These are phyloP conservation scores for Crotalus tigris DNA, from an alignment of 2,113 vertebrate species.

Conservation along the genomic window DNA sequence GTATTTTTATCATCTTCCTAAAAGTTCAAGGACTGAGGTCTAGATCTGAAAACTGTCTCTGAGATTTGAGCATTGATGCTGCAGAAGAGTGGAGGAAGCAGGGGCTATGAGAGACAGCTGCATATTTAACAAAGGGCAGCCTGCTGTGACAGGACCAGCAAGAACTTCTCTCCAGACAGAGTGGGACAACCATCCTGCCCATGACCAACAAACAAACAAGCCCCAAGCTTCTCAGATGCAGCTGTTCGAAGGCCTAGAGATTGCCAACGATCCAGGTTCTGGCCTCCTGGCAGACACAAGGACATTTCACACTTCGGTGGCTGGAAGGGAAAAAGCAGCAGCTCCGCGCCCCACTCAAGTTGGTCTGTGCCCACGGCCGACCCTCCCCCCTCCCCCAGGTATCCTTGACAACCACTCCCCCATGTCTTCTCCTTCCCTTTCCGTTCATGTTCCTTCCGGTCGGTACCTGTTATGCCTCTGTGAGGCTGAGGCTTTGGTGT, in stretches of 20 bases:
- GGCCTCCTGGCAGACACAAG: too few species aligned
- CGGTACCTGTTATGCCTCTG: constrained; percentile 73
- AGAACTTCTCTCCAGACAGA: not conserved
- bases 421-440: not conserved
- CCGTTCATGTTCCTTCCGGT: not conserved
- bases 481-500: constrained; percentile 54
- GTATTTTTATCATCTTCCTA: not conserved
- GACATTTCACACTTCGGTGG: not conserved
- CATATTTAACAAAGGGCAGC: not conserved
- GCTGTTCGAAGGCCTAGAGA: not conserved
- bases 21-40: not conserved
- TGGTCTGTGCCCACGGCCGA: not conserved
- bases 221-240: too few species aligned
- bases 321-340: not conserved
- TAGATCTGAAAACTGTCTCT: not conserved
- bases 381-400: too few species aligned
- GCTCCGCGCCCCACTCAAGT: not conserved
- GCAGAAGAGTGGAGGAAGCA: too few species aligned
- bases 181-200: not conserved
- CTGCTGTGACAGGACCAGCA: not conserved
- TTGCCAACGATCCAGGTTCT: not conserved
- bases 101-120: not conserved
- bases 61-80: not conserved
- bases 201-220: not conserved
- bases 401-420: not conserved